Evolutionary conservation across 2,888 invertebrate genomes (phyloP), one percentile per base, ranked within the genome.

Genomic region (Campoplex nolae): DNA sequence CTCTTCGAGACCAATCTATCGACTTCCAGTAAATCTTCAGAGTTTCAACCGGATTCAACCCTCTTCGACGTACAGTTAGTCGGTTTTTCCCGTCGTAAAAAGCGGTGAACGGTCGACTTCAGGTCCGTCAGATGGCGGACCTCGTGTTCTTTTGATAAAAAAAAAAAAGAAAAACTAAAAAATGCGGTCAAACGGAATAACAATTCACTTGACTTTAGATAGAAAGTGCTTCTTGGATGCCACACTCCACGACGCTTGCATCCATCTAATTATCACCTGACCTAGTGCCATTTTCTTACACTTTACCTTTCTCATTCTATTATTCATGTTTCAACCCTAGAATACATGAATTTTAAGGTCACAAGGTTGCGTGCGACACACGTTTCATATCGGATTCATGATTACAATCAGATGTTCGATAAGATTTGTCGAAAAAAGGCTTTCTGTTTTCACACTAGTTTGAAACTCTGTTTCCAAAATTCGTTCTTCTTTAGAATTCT

Each of bases 321-420:
- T 85, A 85, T 85, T 85, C 85, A 85, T 85, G 48, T 38, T 56
- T 32, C 70, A 74, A 54, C 32, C 65, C 42, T 54, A 56, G 42
- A 48, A 68, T 51, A 68, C 68, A 74, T 48, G 51, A 76, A 85
- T 77, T 54, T 77, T 76, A 68, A 35, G 28, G 18, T 56, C n/a
- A 38, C 77, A 85, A 85, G 82, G 42, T 78, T 62, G 67, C 32
- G 67, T 38, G 67, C 35, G 77, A 4, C 4, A 4, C 4, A 77
- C 68, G 23, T 28, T 83, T 71, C 68, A 48, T 62, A 45, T 83
- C 75, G 65, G 76, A 83, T 83, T 67, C 75, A 86, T 86, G 11
- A 85, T 79, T 38, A 76, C 32, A 38, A 68, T 38, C 42, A 16
- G 1, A 32, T 13, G 16, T 62, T 58, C 48, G 73, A 73, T 51